Evolutionary conservation across 2,113 vertebrate genomes (phyloP).

Genomic region (Ophthalmolycus amberensis): DNA sequence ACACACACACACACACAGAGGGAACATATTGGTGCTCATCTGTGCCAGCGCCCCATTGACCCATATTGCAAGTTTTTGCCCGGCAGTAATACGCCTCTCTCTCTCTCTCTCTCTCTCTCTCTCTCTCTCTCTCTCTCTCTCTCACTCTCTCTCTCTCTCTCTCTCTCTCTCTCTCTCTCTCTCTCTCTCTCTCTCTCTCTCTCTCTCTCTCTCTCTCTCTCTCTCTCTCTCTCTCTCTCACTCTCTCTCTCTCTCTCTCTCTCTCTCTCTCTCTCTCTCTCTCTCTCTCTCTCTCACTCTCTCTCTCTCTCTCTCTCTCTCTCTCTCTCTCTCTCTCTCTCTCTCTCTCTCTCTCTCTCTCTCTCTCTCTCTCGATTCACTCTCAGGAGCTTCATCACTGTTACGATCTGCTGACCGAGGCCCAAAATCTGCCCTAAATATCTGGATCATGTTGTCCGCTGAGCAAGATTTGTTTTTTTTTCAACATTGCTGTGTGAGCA

Average conservation of each 20-base stretch:
- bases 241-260: too few species aligned
- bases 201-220: too few species aligned
- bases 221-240: too few species aligned
- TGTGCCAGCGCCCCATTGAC: conserved; percentile 72
- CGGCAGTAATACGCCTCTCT: conserved; percentile 50
- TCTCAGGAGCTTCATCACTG: conserved; percentile 55
- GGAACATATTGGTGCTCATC: conserved; percentile 55
- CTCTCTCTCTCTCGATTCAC: too few species aligned
- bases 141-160: conserved; percentile 27
- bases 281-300: too few species aligned
- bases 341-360: too few species aligned
- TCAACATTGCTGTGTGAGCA: neutral
- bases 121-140: conserved; percentile 3
- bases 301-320: neutral
- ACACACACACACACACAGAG: neutral
- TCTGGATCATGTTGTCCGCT: conserved; percentile 41
- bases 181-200: conserved; percentile 19
- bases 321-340: too few species aligned
- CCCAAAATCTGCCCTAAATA: conserved; percentile 46
- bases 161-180: neutral
- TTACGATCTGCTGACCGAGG: conserved; percentile 59
- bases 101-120: conserved; percentile 5
- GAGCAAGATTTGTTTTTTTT: conserved; percentile 15
- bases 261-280: too few species aligned
- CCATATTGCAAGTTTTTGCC: conserved; percentile 59